Evolutionary conservation across 2,888 invertebrate genomes (phyloP).

Genomic region (Chalcosyrphus nemorum): DNA sequence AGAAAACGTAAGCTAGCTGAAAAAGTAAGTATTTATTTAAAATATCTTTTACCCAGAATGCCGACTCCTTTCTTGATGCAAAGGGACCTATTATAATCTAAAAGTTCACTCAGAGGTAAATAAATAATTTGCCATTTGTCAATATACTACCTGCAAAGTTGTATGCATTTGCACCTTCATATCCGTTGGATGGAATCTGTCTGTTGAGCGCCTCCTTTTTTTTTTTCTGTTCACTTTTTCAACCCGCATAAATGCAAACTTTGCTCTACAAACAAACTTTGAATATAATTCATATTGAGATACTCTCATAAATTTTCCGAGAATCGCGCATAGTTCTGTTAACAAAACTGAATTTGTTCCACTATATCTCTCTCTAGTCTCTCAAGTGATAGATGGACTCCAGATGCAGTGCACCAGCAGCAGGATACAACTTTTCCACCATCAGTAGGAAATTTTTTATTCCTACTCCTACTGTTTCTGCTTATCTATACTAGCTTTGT

Average conservation of each 20-base stretch:
- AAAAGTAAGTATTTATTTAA: no score
- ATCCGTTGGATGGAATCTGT: constrained; percentile 8
- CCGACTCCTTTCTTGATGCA: no score
- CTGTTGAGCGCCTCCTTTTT: neutral
- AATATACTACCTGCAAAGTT: constrained; percentile 42
- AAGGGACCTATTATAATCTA: neutral
- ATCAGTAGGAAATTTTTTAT: constrained; percentile 8
- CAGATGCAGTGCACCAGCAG: constrained; percentile 47
- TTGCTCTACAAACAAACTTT: constrained; percentile 59
- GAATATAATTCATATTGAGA: constrained; percentile 71
- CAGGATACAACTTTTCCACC: constrained; percentile 66
- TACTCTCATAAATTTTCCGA: constrained; percentile 61
- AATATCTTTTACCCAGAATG: no score
- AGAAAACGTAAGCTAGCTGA: no score
- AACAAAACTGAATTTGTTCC: constrained; percentile 72
- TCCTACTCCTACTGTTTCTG: constrained; percentile 17
- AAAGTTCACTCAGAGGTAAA: neutral
- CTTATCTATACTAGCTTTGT: constrained; percentile 54
- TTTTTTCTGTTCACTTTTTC: neutral
- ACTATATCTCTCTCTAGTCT: constrained; percentile 50
- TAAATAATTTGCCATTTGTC: constrained; percentile 35
- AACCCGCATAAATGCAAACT: constrained; percentile 43
- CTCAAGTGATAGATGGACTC: constrained; percentile 69
- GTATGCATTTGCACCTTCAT: constrained; percentile 39
- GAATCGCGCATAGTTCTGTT: constrained; percentile 67